Evolutionary conservation across 2,888 invertebrate species (phyloP), one percentile per base, ranked within the genome.

Genomic region (Disparrhopalites patrizii): DNA sequence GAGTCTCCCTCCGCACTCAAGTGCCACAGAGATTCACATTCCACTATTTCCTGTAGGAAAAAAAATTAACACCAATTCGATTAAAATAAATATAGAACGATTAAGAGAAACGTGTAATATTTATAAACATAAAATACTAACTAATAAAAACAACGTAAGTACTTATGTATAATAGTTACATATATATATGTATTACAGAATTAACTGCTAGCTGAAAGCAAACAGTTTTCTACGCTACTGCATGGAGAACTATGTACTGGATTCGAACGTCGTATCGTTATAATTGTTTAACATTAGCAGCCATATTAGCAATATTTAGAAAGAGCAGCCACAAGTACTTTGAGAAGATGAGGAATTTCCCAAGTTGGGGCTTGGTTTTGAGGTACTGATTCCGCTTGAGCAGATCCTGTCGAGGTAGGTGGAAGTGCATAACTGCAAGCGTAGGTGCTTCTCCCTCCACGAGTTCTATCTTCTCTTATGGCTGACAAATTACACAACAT

Each of bases 41-140:
- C 92, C 90, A 94, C 93, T 81, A 94, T 94, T 83, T 94, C 93
- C 87, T 93, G 80, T n/a, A n/a, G n/a, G n/a, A n/a, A n/a, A n/a
- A n/a, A n/a, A 13, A 58, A 57, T 15, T 57, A 27, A n/a, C 33
- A 64, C 10, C 25, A 7, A 47, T 36, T 36, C 7, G 7, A 36
- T 28, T 36, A 23, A 57, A 23, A 30, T 18, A 25, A 13, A 58
- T 28, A n/a, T n/a, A n/a, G n/a, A n/a, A n/a, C n/a, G n/a, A n/a
- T n/a, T n/a, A n/a, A n/a, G n/a, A n/a, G n/a, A n/a, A n/a, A n/a
- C n/a, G n/a, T n/a, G n/a, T n/a, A n/a, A n/a, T n/a, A n/a, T n/a
- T n/a, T n/a, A n/a, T n/a, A n/a, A n/a, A n/a, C n/a, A n/a, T n/a
- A n/a, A n/a, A n/a, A n/a, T n/a, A n/a, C n/a, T n/a, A n/a, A n/a